phyloP scores from a whole-genome alignment of 2,797 vertebrate species.

The Pangasius krempfi region DNA sequence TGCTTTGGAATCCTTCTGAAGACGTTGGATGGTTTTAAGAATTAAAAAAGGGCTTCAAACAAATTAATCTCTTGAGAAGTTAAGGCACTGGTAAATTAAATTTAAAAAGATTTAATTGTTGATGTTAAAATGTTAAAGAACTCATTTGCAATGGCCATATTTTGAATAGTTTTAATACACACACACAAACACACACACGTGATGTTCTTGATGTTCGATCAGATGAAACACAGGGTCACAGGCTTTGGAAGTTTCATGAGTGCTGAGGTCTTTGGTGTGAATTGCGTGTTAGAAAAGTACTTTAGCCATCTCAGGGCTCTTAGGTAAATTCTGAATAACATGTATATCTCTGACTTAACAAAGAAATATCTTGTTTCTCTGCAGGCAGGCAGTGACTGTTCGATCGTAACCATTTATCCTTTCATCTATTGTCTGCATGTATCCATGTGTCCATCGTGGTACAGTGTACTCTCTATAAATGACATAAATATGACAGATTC shows the following conservation, averaged over 20 bases:
- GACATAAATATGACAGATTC: slow-evolving; percentile 16
- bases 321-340: not conserved
- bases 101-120: not conserved
- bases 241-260: not conserved
- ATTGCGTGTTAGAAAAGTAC: not conserved
- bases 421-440: not conserved
- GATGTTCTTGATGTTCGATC: not conserved
- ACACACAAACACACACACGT: not conserved
- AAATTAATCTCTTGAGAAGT: not conserved
- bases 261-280: not conserved
- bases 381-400: not conserved
- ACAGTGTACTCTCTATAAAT: not conserved
- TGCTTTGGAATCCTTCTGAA: not conserved
- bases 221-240: not conserved
- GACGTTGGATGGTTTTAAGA: not conserved
- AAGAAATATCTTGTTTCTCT: not conserved
- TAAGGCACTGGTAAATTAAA: not conserved
- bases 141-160: not conserved
- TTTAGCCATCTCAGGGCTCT: not conserved
- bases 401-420: slow-evolving; percentile 18
- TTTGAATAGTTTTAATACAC: not conserved
- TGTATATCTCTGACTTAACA: not conserved
- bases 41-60: not conserved
- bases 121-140: not conserved
- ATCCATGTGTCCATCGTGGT: not conserved